Evolutionary conservation across 2,888 invertebrate genomes (phyloP), one percentile per base, ranked within the genome.

Genomic region (Seira sanloemensis): DNA sequence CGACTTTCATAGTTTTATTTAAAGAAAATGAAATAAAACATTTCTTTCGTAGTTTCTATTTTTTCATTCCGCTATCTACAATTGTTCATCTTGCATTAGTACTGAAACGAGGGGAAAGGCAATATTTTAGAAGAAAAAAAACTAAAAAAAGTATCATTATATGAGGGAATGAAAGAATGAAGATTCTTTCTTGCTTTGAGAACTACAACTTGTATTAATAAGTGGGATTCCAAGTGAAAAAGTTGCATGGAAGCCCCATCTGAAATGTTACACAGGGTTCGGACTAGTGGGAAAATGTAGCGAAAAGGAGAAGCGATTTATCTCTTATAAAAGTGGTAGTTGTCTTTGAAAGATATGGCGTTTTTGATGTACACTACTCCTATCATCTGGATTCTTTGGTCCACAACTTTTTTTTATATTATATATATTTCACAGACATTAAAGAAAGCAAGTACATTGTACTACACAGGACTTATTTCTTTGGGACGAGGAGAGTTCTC

Each of bases 181-280:
- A 50, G 58, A 81, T 81, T 81, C 80, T 75, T 81, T 81, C 25
- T 80, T 80, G 62, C 69, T 66, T 75, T 80, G 12, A 81, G 75
- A 81, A 73, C 73, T 74, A 79, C 75, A 81, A 81, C 80, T 75
- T 75, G 75, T 81, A 75, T 68, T 81, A 80, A 74, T 80, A 74
- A 68, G 74, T 23, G 24, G 25, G 27, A 69, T 81, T 81, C 65
- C 71, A 21, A 37, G 25, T 25, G 75, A 81, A 80, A 80, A 74
- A 74, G 68, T 80, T 67, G 7, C n/a, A 50, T 50, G 18, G n/a
- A n/a, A n/a, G n/a, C n/a, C n/a, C n/a, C n/a, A n/a, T n/a, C n/a
- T n/a, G n/a, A n/a, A n/a, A n/a, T n/a, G n/a, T n/a, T n/a, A n/a
- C n/a, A n/a, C n/a, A n/a, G n/a, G n/a, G n/a, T n/a, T n/a, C n/a